Evolutionary conservation across 2,113 vertebrate species (phyloP), one percentile per base, ranked within the genome.

Genomic region (Thunnus thynnus): DNA sequence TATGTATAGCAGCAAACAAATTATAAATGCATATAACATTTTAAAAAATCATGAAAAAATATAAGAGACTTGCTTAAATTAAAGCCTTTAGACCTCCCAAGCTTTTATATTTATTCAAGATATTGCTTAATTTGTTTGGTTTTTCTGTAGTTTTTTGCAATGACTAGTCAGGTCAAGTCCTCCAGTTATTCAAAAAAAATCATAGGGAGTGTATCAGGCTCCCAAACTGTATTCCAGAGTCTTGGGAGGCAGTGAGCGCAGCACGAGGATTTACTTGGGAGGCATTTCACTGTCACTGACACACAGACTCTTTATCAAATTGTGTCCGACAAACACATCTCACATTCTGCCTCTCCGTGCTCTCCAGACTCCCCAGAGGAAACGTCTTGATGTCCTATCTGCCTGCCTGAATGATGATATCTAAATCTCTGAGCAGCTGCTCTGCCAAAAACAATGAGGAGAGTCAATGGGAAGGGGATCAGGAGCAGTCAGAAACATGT

Each of bases 331-430:
- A 85, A 89, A 88, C 88, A 48, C 63, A 58, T 85, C 86, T 87
- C 86, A 72, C 84, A 69, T 92, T 86, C 87, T 88, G 76, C 72
- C 44, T 60, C 82, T 82, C 72, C 61, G 13, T 72, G 84, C 83
- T 89, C 68, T 69, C 64, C 71, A 82, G 78, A 63, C 76, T 89
- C 91, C 80, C 88, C 16, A 41, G 86, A 86, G 94, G 85, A 93
- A 90, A 89, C 67, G 73, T 87, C 88, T 88, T 73, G 70, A 90
- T 93, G 92, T 93, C 76, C 91, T 88, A 76, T 89, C 89, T 89
- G 90, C 89, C 87, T 84, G 79, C 82, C 92, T 94, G 93, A 95
- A 94, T 92, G 89, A 94, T 94, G 93, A 94, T 87, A 91, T 93
- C 93, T 93, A 93, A 93, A 93, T 94, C 91, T 86, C 89, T 44